Base-by-base conservation (phyloP, 1,140 invertebrate species). In the Drosophila bipectinata region DNA sequence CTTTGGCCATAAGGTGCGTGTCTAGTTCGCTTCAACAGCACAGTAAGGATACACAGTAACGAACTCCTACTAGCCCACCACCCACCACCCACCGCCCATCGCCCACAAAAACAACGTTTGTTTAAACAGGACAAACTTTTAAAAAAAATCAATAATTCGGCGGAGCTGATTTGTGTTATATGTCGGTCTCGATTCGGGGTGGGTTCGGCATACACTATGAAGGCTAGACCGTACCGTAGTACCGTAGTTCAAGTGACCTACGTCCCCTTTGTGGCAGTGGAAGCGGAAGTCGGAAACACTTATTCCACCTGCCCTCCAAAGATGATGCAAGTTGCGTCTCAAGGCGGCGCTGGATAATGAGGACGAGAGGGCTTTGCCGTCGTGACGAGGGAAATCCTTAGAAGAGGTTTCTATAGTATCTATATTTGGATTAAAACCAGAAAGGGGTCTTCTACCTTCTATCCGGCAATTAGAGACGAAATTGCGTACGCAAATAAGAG, bases 271-370 rank as follows among this genome's bases (percentile, higher is more conserved):
- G 34, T 37, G 34, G 41, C 24, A 72, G 26, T 51, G 52, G 52
- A 57, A 77, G 48, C 72, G 80, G 77, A 83, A 83, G 80, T 77
- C 80, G 80, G 77, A 84, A 83, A 62, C 62, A 75, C 60, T 83
- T 81, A 67, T 74, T 53, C 59, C 49, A 72, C 57, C 55, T 68
- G 64, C 61, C 48, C 66, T 26, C 59, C 48, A 28, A 28, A 28
- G 26, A 28, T 28, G 26, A 28, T 28, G 26, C 5, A 28, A 28
- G 26, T 5, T 5, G 26, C 26, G 26, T 28, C 26, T 28, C 26
- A 28, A 28, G 6, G 26, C 5, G 26, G 26, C 26, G 21, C 21
- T 3, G 21, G 21, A 21, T 21, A 21, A 21, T 21, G 21, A 21
- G 21, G 21, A 21, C 21, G 21, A 21, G 21, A 21, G 21, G 21